These are phyloP conservation scores for Maconellicoccus hirsutus DNA, from an alignment of 1,140 invertebrate genomes.

Conservation along the genomic window DNA sequence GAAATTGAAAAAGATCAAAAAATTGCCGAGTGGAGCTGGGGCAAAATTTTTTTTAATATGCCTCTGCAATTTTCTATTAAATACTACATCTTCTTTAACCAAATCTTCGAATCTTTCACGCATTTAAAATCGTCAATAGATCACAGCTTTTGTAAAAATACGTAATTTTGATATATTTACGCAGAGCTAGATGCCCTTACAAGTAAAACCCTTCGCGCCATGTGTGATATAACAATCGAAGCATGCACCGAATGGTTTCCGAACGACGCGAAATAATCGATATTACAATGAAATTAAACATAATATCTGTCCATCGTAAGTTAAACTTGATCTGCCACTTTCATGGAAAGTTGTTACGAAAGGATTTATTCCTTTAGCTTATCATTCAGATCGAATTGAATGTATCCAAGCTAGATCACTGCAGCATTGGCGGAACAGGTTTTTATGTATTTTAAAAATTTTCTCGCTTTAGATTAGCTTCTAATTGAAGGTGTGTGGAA, in stretches of 20 bases:
- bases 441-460: background rate
- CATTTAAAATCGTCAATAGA: too few species aligned
- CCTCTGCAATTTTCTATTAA: too few species aligned
- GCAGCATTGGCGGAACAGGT: background rate
- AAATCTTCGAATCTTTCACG: too few species aligned
- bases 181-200: background rate
- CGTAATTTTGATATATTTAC: background rate
- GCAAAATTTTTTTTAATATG: too few species aligned
- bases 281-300: too few species aligned
- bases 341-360: background rate
- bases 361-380: background rate
- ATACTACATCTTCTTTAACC: too few species aligned
- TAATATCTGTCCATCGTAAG: too few species aligned
- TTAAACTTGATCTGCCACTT: too few species aligned
- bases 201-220: background rate
- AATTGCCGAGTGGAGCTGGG: too few species aligned
- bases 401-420: background rate
- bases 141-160: too few species aligned
- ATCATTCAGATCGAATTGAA: background rate
- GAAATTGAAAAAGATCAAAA: too few species aligned
- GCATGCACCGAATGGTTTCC: slow-evolving; percentile 12
- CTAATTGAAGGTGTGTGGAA: background rate
- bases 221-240: slow-evolving; percentile 10
- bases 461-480: background rate
- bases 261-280: background rate